phyloP scores from a whole-genome alignment of 35 echinoderm and acorn worm genomes.

The Heliocidaris erythrogramma region DNA sequence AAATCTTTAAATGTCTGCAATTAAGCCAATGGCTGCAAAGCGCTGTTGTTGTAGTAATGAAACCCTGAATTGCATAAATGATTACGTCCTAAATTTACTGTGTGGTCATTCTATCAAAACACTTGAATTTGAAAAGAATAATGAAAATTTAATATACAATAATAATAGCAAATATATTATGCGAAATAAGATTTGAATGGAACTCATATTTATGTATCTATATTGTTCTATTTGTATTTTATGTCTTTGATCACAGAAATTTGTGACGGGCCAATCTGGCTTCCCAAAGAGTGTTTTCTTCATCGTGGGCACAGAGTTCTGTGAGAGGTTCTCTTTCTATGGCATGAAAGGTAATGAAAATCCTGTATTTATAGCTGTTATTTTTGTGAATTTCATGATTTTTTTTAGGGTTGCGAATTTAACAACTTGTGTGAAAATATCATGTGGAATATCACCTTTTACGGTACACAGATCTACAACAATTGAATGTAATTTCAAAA shows the following conservation, averaged over 20 bases:
- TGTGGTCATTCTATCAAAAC: too few species aligned
- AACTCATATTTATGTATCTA: background rate
- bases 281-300: slow-evolving; percentile 85
- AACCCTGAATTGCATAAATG: too few species aligned
- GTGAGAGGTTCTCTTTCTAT: slow-evolving; percentile 97
- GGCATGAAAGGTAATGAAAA: slow-evolving; percentile 83
- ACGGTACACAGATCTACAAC: background rate
- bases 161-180: too few species aligned
- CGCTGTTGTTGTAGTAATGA: too few species aligned
- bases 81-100: too few species aligned
- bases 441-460: background rate
- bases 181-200: background rate
- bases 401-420: background rate
- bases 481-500: background rate
- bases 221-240: background rate
- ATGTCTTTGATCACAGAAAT: slow-evolving; percentile 63
- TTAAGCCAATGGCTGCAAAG: too few species aligned
- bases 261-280: slow-evolving; percentile 63
- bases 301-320: slow-evolving; percentile 95
- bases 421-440: background rate
- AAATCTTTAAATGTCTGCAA: too few species aligned
- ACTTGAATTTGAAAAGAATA: too few species aligned
- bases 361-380: background rate
- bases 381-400: background rate
- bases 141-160: too few species aligned